Evolutionary conservation across 2,797 vertebrate genomes (phyloP).

Genomic region (Poeciliopsis paucimaculata): DNA sequence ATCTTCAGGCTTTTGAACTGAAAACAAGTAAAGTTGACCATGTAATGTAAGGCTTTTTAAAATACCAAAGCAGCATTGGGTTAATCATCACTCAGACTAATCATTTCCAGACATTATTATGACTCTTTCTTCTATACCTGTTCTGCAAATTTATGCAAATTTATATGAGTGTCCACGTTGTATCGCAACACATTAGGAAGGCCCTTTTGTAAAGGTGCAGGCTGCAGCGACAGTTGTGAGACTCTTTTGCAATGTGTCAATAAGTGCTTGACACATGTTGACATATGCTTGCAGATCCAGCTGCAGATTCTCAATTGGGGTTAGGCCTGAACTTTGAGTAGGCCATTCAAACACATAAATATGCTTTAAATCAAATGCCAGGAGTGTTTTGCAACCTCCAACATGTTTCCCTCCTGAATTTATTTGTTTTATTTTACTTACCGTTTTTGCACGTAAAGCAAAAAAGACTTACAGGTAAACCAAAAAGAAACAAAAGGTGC

Average conservation of each 20-base stretch:
- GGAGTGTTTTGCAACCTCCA: neutral
- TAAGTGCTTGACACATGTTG: neutral
- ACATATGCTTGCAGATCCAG: too few species aligned
- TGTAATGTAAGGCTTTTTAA: neutral
- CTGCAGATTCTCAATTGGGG: neutral
- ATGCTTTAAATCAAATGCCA: neutral
- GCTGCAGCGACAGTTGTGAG: neutral
- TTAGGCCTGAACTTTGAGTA: slow-evolving; percentile 4
- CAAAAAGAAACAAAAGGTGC: too few species aligned
- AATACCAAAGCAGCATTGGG: neutral
- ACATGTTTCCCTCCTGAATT: neutral
- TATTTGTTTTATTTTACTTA: neutral
- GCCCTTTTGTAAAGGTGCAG: neutral
- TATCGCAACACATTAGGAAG: neutral
- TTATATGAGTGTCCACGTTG: neutral
- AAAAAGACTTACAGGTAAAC: neutral
- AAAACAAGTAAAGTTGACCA: neutral
- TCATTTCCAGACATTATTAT: neutral
- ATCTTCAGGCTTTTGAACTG: neutral
- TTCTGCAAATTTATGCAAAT: neutral
- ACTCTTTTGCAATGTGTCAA: neutral
- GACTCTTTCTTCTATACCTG: neutral
- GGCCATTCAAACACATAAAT: neutral
- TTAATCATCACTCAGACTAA: neutral
- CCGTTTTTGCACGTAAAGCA: neutral